Conservation (phyloP, 2,113 vertebrate species). For the Sclerurus mexicanus region DNA sequence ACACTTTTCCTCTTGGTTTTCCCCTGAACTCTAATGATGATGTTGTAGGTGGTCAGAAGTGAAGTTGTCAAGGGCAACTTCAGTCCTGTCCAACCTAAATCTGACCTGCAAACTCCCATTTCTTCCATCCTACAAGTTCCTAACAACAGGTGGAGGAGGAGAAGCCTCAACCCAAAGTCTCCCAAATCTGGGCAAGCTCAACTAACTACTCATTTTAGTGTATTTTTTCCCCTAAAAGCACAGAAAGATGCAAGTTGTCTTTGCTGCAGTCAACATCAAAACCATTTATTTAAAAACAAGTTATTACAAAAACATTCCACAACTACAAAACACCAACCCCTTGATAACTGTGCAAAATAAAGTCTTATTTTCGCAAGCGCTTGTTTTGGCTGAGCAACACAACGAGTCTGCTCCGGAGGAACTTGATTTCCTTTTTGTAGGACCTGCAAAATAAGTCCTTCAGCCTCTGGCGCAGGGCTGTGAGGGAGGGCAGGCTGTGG, state of each 20-base stretch:
- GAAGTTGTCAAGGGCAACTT: not conserved
- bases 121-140: not conserved
- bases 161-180: not conserved
- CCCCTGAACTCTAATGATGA: fast-evolving
- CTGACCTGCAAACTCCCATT: not conserved
- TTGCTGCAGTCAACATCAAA: not conserved
- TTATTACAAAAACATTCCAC: not conserved
- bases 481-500: conserved; percentile 73
- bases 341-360: not conserved
- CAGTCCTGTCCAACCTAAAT: not conserved
- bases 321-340: not conserved
- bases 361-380: conserved; percentile 54
- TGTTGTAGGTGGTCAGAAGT: not conserved
- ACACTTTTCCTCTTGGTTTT: not conserved
- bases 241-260: not conserved
- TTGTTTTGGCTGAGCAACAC: conserved; percentile 85
- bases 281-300: not conserved
- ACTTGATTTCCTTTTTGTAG: conserved; percentile 79
- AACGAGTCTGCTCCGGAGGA: conserved; percentile 82
- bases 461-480: conserved; percentile 68
- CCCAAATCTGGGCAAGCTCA: not conserved
- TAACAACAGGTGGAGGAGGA: not conserved
- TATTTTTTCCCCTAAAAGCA: not conserved
- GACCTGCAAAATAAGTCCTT: conserved; percentile 70
- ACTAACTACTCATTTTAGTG: not conserved